Base-by-base conservation (phyloP, 2,888 invertebrate genomes). In the Tigriopus californicus region DNA sequence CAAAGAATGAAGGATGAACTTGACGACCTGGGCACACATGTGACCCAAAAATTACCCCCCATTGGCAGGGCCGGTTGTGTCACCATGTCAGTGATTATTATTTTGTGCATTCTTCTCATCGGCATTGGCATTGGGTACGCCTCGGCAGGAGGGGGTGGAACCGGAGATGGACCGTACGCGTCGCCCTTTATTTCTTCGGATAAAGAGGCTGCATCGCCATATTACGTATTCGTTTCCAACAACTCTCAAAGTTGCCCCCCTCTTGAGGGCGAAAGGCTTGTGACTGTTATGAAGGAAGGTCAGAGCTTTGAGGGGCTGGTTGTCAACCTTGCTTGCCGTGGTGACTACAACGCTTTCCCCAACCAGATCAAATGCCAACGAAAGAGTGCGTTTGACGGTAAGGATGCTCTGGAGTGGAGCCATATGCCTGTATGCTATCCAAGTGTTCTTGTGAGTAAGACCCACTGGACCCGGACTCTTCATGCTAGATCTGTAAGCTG, bases 1-100 rank as follows among this genome's bases (percentile, higher is more conserved):
- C 58, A 58, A 25, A 47, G 58, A 13, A 58, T 58, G 58, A 58
- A 49, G 49, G 58, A 58, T n/a, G 58, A 58, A 22, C 20, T 58
- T 48, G 58, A 58, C 40, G 58, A 41, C 24, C n/a, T 48, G 6
- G 22, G 46, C 22, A 49, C n/a, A 33, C 58, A 58, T 20, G 41
- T 54, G 11, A 41, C 40, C 18, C 13, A 15, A n/a, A 54, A 24
- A 54, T 15, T 54, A 8, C 54, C 54, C 40, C 15, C 41, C 12
- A 24, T 54, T 13, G 41, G 54, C 40, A 40, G 41, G 24, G 24
- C 18, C 13, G 54, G 18, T 5, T 54, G 54, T 24, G 15, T 54
- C 13, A 18, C 42, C 15, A 40, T 54, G 13, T 40, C 41, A 40
- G 54, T 15, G n/a, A 15, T 54, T 11, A 18, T 15, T 13, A 18